Conservation (phyloP, 2,888 invertebrate species). For the Eretmocerus hayati region DNA sequence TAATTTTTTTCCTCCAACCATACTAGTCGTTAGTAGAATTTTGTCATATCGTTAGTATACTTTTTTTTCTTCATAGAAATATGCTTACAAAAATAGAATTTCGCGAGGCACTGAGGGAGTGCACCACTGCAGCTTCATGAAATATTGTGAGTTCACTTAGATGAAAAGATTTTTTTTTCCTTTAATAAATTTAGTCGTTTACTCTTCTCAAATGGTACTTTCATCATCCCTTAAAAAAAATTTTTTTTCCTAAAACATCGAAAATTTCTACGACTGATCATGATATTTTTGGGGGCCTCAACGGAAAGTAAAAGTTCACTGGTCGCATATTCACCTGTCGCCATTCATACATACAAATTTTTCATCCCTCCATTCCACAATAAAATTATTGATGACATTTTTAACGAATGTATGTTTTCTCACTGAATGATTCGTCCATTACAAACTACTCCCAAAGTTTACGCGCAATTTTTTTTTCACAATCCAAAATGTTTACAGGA, state of each 20-base stretch:
- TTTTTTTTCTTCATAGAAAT: conserved; percentile 44
- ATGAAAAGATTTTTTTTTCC: too few species aligned
- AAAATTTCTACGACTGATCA: too few species aligned
- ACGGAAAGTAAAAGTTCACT: too few species aligned
- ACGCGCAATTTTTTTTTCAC: conserved; percentile 22
- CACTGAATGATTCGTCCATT: conserved; percentile 30
- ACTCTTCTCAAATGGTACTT: too few species aligned
- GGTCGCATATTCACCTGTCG: too few species aligned
- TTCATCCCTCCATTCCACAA: too few species aligned
- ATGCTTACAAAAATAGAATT: conserved; percentile 49
- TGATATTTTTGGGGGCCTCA: too few species aligned
- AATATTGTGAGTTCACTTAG: too few species aligned
- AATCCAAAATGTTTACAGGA: conserved; percentile 46
- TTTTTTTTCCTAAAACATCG: too few species aligned
- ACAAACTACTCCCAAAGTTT: conserved; percentile 25
- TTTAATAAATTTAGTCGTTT: too few species aligned
- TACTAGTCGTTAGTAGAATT: conserved; percentile 47
- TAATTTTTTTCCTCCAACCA: conserved; percentile 47
- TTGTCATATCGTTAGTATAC: conserved; percentile 48
- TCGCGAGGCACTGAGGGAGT: conserved; percentile 43
- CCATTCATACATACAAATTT: too few species aligned
- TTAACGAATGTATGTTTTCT: conserved; percentile 29
- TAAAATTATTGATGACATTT: conserved; percentile 7
- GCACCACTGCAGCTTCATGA: conserved; percentile 38
- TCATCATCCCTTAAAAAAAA: too few species aligned